These are phyloP conservation scores for Nematostella vectensis DNA, from an alignment of 92 coral and sea anemone species.

Conservation along the genomic window DNA sequence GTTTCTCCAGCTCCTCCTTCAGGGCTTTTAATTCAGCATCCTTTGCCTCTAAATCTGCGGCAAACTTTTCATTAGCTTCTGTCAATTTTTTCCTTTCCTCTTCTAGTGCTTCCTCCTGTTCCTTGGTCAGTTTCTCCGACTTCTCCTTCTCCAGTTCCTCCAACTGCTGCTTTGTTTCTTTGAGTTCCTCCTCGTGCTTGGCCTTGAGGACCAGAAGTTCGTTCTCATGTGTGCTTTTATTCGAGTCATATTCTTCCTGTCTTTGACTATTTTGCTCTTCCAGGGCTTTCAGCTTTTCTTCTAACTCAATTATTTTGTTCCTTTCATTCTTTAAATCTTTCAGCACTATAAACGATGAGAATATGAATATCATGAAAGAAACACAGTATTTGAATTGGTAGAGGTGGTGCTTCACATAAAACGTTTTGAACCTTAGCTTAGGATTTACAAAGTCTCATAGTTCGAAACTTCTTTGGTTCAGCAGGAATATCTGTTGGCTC, in stretches of 20 bases:
- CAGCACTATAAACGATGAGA: conserved; percentile 44
- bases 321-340: conserved; percentile 59
- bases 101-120: conserved; percentile 28
- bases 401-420: not conserved
- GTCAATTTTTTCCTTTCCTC: conserved; percentile 46
- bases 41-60: conserved; percentile 49
- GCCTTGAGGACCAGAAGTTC: conserved; percentile 48
- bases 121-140: conserved; percentile 50
- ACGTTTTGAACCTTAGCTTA: not conserved
- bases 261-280: conserved; percentile 48
- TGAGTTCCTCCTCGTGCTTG: conserved; percentile 56
- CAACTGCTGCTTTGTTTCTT: conserved; percentile 59
- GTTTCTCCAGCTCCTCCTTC: conserved; percentile 54
- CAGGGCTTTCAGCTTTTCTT: conserved; percentile 54
- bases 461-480: too few species aligned
- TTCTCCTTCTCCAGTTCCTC: conserved; percentile 67
- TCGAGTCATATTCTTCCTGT: conserved; percentile 42
- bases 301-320: conserved; percentile 54
- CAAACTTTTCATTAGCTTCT: conserved; percentile 59
- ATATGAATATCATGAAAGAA: not conserved
- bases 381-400: conserved; percentile 7
- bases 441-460: too few species aligned
- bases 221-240: conserved; percentile 42
- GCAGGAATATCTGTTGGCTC: too few species aligned
- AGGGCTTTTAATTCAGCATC: conserved; percentile 54